Evolutionary conservation across 2,113 vertebrate genomes (phyloP).

Genomic region (Dolichallabes microphthalmus): DNA sequence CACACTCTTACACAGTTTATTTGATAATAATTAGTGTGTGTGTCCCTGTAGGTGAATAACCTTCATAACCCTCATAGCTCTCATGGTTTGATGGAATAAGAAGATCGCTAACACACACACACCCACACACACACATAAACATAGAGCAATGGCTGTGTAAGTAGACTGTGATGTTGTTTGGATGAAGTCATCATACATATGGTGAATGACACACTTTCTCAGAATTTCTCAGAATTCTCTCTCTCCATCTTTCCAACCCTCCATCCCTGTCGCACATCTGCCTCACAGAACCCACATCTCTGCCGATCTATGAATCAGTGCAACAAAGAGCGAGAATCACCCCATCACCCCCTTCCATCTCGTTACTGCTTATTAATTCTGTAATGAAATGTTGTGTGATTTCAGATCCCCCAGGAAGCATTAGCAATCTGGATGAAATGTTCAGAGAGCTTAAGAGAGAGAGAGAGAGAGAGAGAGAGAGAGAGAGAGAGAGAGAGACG

Average conservation of each 20-base stretch:
- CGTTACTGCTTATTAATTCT: neutral
- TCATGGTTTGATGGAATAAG: neutral
- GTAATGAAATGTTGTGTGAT: neutral
- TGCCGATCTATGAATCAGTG: neutral
- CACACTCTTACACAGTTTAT: neutral
- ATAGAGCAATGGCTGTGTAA: neutral
- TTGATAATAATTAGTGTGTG: neutral
- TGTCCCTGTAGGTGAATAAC: neutral
- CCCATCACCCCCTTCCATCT: neutral
- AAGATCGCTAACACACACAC: neutral
- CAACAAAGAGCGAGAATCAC: neutral
- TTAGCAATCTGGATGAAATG: neutral
- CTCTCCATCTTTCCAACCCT: neutral
- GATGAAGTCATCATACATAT: constrained; percentile 55
- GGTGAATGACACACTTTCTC: constrained; percentile 51
- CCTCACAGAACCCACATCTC: constrained; percentile 9
- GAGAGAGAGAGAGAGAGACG: neutral
- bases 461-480: neutral
- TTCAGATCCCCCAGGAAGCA: no score
- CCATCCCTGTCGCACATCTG: neutral
- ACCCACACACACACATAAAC: neutral
- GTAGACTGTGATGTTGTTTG: constrained; percentile 40
- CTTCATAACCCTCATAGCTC: neutral
- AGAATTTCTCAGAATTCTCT: constrained; percentile 37
- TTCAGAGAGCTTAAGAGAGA: neutral